Evolutionary conservation across 1,140 invertebrate genomes (phyloP), one percentile per base, ranked within the genome.

Genomic region (Temnothorax curvispinosus): DNA sequence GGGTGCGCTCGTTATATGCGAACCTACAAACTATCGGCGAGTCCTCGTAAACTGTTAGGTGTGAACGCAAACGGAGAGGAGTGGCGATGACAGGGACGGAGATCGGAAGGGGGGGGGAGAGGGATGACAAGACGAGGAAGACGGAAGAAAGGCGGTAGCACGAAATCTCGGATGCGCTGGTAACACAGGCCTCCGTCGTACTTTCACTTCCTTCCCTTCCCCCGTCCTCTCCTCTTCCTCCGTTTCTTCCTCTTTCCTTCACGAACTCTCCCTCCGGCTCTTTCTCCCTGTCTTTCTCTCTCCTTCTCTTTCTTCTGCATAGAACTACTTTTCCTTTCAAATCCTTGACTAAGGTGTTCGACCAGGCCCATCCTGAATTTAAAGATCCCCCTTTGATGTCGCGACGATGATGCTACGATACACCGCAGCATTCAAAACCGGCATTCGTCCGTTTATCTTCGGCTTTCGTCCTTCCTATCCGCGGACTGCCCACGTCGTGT

Each of bases 241-340:
- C 21, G n/a, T 50, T 41, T 65, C 58, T 75, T 60, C 52, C 52
- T 78, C 74, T 74, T 18, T 52, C 67, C 84, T 72, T 60, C 41
- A 54, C 86, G 27, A 9, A 35, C 69, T 8, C 47, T 69, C 50
- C 41, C 65, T 69, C 54, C 41, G 47, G 38, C 84, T 52, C 62
- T 54, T n/a, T 38, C 81, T 93, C 93, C 88, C 93, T 93, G 89
- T 93, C 47, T 67, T 47, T 58, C 92, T 93, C 93, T 92, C 91
- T 93, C 93, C 94, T 94, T 93, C 92, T 93, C 92, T 92, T 76
- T 88, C 75, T 47, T 72, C 94, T 92, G 92, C 94, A 95, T 95
- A 95, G 94, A 93, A 95, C 94, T 94, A 95, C 95, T 95, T 95
- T 95, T 95, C 94, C 95, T 95, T 95, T 95, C 95, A 95, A 92